Evolutionary conservation across 2,113 vertebrate genomes (phyloP), one percentile per base, ranked within the genome.

Genomic region (Chascanopsetta lugubris): DNA sequence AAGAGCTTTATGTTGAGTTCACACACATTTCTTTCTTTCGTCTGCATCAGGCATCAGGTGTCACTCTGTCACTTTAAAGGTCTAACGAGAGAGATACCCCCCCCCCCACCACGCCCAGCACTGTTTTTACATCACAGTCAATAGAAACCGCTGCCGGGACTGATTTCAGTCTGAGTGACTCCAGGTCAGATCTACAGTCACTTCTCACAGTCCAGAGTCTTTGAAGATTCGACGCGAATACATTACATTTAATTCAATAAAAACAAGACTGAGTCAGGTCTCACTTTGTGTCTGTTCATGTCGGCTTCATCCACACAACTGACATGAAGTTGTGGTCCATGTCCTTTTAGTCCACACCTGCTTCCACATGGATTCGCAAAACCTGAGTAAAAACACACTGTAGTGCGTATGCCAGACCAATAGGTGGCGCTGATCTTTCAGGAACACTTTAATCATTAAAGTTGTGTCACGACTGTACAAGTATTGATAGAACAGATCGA

Each of bases 1-100:
- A 4, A 20, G 17, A 50, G 59, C 25, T 13, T 56, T 12, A 34
- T 36, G 43, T 54, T 48, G 24, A 68, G 21, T 42, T 17, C 4
- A 26, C 38, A 30, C 54, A 76, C 21, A 29, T 58, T 64, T 62
- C 17, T 76, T 66, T 45, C 61, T 76, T 72, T 74, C 69, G 59
- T 64, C 51, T 36, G 27, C 10, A n/a, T n/a, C 24, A 40, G 47
- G 62, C 43, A 45, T 42, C 38, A 76, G 45, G 59, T 66, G 67
- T 80, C 72, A 65, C 25, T 38, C 7, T 40, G 61, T 75, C 55
- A 36, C 40, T 36, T 59, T 55, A 67, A 59, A 50, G 48, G 30
- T 64, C 55, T 27, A 36, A 72, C 54, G 51, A 51, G 9, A 47
- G 68, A 46, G 56, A 64, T 17, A 58, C 26, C 63, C 24, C 8